Evolutionary conservation across 2,888 invertebrate species (phyloP), one percentile per base, ranked within the genome.

Genomic region (Heteromurus nitidus): DNA sequence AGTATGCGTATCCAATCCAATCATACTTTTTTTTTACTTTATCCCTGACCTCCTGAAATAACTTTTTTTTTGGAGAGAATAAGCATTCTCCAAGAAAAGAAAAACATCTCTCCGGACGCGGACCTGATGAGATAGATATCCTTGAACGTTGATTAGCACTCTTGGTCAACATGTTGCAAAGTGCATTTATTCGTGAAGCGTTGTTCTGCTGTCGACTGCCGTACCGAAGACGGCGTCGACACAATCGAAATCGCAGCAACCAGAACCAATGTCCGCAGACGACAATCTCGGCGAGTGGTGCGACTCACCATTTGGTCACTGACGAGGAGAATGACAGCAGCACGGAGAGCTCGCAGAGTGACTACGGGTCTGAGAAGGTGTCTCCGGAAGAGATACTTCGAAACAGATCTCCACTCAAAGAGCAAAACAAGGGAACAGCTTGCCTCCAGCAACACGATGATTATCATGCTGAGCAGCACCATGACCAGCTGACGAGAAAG

Each of bases 121-220:
- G n/a, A n/a, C n/a, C n/a, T n/a, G n/a, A n/a, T n/a, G n/a, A n/a
- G n/a, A n/a, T n/a, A n/a, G n/a, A n/a, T n/a, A n/a, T n/a, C n/a
- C n/a, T n/a, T n/a, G n/a, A n/a, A n/a, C n/a, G n/a, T n/a, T n/a
- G n/a, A n/a, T n/a, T n/a, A n/a, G n/a, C n/a, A n/a, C n/a, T n/a
- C n/a, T n/a, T n/a, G n/a, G 5, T 2, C 22, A 65, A 42, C 20
- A 82, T 77, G 73, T 42, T 82, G 67, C 83, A 84, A 20, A 77
- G 83, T 72, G 72, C 81, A 68, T 75, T 86, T 68, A 47, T 86
- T 26, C 85, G 85, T 50, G 85, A 86, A 53, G 85, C 85, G 3
- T 82, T 86, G 20, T 60, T 86, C 11, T 87, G 86, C 64, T 87
- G 86, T 82, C 84, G 84, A 22, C 80, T 83, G 22, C 81, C 75